These are phyloP conservation scores for Neoseiulus cucumeris DNA, from an alignment of 1,140 invertebrate genomes.

Conservation along the genomic window DNA sequence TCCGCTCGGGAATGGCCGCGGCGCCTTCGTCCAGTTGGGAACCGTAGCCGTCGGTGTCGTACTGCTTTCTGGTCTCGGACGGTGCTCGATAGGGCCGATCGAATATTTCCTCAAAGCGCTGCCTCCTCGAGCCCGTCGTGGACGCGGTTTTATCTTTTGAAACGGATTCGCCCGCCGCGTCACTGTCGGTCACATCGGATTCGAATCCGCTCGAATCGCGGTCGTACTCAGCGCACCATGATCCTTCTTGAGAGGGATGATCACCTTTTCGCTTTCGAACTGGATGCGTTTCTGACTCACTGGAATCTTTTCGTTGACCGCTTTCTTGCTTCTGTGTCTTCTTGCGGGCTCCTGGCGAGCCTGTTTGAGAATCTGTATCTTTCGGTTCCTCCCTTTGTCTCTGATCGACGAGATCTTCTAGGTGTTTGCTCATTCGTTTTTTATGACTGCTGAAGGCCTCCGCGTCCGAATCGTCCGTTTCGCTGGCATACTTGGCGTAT, in stretches of 20 bases:
- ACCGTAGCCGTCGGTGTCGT: conserved; percentile 5
- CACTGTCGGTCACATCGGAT: conserved; percentile 3
- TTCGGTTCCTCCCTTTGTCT: background rate
- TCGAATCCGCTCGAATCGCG: conserved; percentile 6
- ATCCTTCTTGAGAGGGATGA: background rate
- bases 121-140: background rate
- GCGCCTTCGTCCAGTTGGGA: background rate
- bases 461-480: conserved; percentile 1
- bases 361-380: background rate
- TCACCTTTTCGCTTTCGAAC: background rate
- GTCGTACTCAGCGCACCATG: background rate
- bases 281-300: conserved; percentile 17
- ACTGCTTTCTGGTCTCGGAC: background rate
- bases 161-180: background rate
- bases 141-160: background rate
- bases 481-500: background rate
- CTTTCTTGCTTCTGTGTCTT: background rate
- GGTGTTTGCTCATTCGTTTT: background rate
- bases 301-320: conserved; percentile 20
- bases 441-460: background rate
- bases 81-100: background rate
- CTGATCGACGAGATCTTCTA: background rate
- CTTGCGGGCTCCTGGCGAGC: background rate
- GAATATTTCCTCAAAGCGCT: background rate
- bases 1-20: background rate